phyloP scores from a whole-genome alignment of 2,797 vertebrate genomes.

The Taeniopygia guttata region DNA sequence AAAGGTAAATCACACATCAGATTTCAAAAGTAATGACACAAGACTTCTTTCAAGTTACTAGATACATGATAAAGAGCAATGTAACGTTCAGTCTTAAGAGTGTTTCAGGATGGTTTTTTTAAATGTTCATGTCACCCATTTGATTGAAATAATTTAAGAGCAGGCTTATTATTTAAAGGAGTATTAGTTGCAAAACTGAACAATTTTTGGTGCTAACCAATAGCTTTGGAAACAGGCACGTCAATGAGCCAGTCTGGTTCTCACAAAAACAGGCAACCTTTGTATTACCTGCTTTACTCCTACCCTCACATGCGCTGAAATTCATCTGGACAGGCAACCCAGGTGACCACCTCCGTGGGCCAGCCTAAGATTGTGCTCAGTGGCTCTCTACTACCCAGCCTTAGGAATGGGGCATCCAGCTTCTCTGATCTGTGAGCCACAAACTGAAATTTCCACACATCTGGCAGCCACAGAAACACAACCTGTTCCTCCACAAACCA shows the following conservation, averaged over 20 bases:
- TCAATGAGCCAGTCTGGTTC: not conserved
- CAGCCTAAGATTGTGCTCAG: not conserved
- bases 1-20: constrained; percentile 50
- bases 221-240: not conserved
- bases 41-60: not conserved
- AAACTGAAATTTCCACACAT: not conserved
- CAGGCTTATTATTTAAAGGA: not conserved
- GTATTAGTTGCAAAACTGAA: not conserved
- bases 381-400: not conserved
- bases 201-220: not conserved
- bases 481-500: not conserved
- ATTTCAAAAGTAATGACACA: not conserved
- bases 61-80: not conserved
- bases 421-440: not conserved
- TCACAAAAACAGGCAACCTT: not conserved
- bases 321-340: not conserved
- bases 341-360: accelerated
- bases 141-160: not conserved
- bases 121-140: not conserved
- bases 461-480: not conserved
- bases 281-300: not conserved
- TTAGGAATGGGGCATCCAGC: not conserved
- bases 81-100: not conserved
- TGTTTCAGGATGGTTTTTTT: accelerated
- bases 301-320: not conserved